phyloP scores from a whole-genome alignment of 2,113 vertebrate species.

The Columbina picui region DNA sequence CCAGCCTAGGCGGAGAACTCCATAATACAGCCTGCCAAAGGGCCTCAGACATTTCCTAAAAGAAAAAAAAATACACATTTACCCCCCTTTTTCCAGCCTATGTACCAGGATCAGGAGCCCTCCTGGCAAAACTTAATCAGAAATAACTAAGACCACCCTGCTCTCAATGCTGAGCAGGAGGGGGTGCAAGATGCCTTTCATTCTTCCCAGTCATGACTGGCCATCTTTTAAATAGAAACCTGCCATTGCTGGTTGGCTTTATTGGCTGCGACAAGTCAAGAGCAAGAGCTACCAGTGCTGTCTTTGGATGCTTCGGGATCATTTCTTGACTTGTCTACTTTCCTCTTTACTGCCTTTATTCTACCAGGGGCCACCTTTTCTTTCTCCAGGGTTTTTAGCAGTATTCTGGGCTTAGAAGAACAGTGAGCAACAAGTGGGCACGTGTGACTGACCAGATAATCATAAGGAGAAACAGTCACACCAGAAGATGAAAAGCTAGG shows the following conservation, averaged over 20 bases:
- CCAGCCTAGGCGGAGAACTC: neutral
- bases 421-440: no score
- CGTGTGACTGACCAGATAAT: neutral
- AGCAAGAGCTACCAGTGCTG: neutral
- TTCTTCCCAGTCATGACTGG: neutral
- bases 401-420: neutral
- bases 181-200: neutral
- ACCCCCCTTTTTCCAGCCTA: neutral
- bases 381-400: neutral
- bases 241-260: neutral
- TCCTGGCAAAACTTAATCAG: neutral
- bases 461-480: neutral
- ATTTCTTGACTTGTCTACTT: neutral
- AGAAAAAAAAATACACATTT: no score
- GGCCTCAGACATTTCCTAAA: neutral
- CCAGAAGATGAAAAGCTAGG: conserved; percentile 4
- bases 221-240: neutral
- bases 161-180: neutral
- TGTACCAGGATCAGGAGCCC: neutral
- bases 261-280: neutral
- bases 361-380: neutral
- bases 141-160: neutral
- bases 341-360: neutral
- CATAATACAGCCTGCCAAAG: accelerated
- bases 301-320: neutral